Base-by-base conservation (phyloP, 2,797 vertebrate species). In the Diplodus puntazzo region DNA sequence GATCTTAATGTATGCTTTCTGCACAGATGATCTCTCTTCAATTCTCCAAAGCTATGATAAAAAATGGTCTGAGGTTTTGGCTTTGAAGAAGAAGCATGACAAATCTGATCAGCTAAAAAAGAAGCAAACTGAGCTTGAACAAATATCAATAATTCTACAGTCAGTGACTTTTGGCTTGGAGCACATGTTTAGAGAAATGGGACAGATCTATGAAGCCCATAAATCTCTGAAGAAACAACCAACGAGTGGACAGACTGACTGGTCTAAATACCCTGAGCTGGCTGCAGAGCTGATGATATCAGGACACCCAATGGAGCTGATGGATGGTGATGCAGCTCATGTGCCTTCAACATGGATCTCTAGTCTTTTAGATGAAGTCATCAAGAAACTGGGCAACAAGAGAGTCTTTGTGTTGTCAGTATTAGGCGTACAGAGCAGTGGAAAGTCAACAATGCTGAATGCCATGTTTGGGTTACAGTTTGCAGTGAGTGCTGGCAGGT, bases 381-480 rank as follows among this genome's bases (percentile, higher is more conserved):
- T 87, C 18, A 89, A 92, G 64, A 94, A 89, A 86, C 68, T 95
- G 2, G 92, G 91, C 11, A 82, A 96, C 77, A 86, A 91, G 66
- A 85, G 50, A 59, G 74, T 96, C 1, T 96, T 95, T 91, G 93
- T 96, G 20, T 85, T 97, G 52, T 96, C 95, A 0, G 87, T 96
- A 54, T 89, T 97, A 0, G 95, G 95, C 2, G 57, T 96, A 61
- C 95, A 96, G 85, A 95, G 92, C 85, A 95, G 95, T 16, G 96
- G 95, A 12, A 96, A 96, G 77, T 96, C 95, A 30, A 95, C 95
- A 0, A 86, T 96, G 75, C 71, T 96, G 48, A 96, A 96, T 20
- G 86, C 95, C 73, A 95, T 96, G 93, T 96, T 97, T 80, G 95
- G 95, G 4, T 81, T 96, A 0, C 94, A 96, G 89, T 95, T 96